Evolutionary conservation across 2,113 vertebrate species (phyloP), one percentile per base, ranked within the genome.

Genomic region (Pseudonaja textilis): DNA sequence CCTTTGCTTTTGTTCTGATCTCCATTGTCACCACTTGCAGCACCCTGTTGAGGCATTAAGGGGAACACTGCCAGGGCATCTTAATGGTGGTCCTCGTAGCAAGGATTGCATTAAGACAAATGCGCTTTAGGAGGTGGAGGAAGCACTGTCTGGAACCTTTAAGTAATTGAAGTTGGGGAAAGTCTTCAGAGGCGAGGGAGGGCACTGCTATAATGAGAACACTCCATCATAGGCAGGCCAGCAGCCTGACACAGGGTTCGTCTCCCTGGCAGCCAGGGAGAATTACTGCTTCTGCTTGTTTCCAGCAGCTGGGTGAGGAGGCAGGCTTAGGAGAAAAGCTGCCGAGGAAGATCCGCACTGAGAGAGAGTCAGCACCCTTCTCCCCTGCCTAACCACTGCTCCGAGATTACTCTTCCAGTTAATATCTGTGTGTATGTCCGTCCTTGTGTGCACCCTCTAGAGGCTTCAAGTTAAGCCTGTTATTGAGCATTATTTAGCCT

Each of bases 141-240:
- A 90, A 54, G 55, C 56, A 54, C 52, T 64, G 89, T 64, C 92
- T 93, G 92, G 92, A 93, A 93, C 56, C 12, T 0, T 89, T 92
- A 95, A 96, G 93, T 88, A 2, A 88, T 34, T 88, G 88, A 92
- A 95, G 93, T 52, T 23, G 74, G 42, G 89, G 57, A 56, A 55
- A 87, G 91, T 86, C 93, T 93, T 87, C 57, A 42, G 91, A 90
- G 91, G 39, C 81, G 26, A 16, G 74, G 88, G 93, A 85, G 91
- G 85, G 87, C 92, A 87, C 5, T 5, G 93, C 94, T 91, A 91
- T 94, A 95, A 96, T 96, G 94, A 94, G 95, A 96, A 81, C 93
- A 6, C 94, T 96, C 95, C 94, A 93, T 93, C 94, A 93, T 50
- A 52, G 6, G 9, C 92, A 42, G 93, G 91, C 95, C 88, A 7